Evolutionary conservation across 2,113 vertebrate species (phyloP), one percentile per base, ranked within the genome.

Genomic region (Rhipidura dahli): DNA sequence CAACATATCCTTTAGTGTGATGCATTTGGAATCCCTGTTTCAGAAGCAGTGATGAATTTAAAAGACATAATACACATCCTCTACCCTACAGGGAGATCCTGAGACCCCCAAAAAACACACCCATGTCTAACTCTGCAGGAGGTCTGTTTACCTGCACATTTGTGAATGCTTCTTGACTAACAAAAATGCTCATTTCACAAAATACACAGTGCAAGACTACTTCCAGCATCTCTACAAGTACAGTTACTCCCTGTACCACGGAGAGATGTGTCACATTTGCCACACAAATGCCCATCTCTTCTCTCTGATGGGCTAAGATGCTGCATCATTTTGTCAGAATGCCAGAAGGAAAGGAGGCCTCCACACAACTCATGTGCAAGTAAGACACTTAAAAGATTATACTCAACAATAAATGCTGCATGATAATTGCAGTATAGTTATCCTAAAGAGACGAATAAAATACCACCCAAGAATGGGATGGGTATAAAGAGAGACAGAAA

Each of bases 91-190:
- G 26, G n/a, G 65, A 24, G 26, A 10, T 26, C n/a, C 3, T 9
- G 14, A 76, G 22, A 28, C 22, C 17, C 8, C 11, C 5, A 22
- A 18, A 37, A 72, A 15, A 1, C 4, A 27, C 5, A 30, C 0
- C 11, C 13, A 4, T 53, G 8, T 8, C 53, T 19, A 51, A 68
- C 12, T 39, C 33, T 40, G 61, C 78, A 51, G 30, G 22, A 60
- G 26, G 22, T 57, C 30, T n/a, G 22, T n/a, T 71, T 37, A 26
- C 9, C 9, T 0, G 7, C 1, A 24, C 26, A 6, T 54, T 21
- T 42, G 11, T 44, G 28, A 75, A 47, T 31, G 18, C 33, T 49
- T 51, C 51, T 33, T 39, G 9, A 30, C 14, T 15, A 64, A 51
- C 7, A 71, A 31, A 78, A 87, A 42, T 9, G 6, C 22, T 69